Conservation (phyloP, 2,113 vertebrate species). For the Strix uralensis region DNA sequence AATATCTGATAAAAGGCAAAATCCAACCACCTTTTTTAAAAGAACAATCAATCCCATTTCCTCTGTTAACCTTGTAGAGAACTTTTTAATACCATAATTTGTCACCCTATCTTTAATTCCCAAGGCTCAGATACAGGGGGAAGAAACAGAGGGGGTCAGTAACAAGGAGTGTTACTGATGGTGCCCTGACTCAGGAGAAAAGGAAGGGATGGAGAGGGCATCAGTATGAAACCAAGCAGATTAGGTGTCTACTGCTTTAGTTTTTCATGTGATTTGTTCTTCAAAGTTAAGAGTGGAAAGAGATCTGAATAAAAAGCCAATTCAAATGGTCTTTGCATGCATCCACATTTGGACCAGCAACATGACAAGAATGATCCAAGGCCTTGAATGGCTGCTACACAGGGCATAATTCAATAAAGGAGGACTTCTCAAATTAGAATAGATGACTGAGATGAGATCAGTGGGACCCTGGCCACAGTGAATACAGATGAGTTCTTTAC, state of each 20-base stretch:
- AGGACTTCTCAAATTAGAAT: background rate
- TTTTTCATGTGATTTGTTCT: background rate
- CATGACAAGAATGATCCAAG: background rate
- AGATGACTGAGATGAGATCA: background rate
- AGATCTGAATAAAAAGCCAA: background rate
- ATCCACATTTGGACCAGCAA: background rate
- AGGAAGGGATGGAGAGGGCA: background rate
- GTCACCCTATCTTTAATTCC: background rate
- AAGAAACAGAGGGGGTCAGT: background rate
- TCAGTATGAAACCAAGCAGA: background rate
- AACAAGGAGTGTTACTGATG: fast-evolving
- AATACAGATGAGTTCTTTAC: background rate
- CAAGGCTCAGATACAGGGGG: background rate
- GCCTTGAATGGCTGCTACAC: background rate
- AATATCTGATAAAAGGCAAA: background rate
- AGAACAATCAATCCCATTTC: background rate
- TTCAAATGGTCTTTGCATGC: background rate
- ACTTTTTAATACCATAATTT: background rate
- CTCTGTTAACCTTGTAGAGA: background rate
- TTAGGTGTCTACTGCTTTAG: background rate
- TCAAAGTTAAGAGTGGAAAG: background rate
- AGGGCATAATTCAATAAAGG: background rate
- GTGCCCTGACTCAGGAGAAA: background rate
- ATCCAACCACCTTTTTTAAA: background rate
- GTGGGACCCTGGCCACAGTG: background rate